Conservation (phyloP, 1,140 invertebrate genomes). For the Ladona fulva region DNA sequence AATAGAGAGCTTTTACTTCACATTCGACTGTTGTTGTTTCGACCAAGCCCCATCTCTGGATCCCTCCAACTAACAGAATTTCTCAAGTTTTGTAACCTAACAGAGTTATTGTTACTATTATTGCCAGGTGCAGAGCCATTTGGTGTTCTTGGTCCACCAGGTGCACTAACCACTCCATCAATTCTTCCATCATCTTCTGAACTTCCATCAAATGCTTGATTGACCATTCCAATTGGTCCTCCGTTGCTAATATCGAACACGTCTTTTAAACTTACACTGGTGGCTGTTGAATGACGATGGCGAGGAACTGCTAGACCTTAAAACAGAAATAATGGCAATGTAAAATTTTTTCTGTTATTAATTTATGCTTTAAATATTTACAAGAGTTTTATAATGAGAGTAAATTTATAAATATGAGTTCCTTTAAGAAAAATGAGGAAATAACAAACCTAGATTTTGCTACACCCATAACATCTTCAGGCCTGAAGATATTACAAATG, state of each 20-base stretch:
- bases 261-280: constrained; percentile 45
- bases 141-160: constrained; percentile 47
- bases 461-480: too few species aligned
- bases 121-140: constrained; percentile 45
- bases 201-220: constrained; percentile 41
- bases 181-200: constrained; percentile 50
- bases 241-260: constrained; percentile 40
- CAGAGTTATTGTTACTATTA: constrained; percentile 47
- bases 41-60: constrained; percentile 13
- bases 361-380: neutral
- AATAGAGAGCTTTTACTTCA: neutral
- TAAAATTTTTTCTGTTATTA: neutral
- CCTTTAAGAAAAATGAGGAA: too few species aligned
- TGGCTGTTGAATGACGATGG: constrained; percentile 41
- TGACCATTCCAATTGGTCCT: constrained; percentile 33
- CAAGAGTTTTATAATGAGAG: neutral
- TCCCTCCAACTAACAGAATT: constrained; percentile 19
- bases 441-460: too few species aligned
- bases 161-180: constrained; percentile 49
- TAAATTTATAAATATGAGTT: too few species aligned
- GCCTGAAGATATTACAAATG: too few species aligned
- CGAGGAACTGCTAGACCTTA: constrained; percentile 1
- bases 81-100: constrained; percentile 34
- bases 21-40: constrained; percentile 14
- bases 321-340: neutral